Evolutionary conservation across 2,113 vertebrate genomes (phyloP).

Genomic region (Corynorhinus townsendii): DNA sequence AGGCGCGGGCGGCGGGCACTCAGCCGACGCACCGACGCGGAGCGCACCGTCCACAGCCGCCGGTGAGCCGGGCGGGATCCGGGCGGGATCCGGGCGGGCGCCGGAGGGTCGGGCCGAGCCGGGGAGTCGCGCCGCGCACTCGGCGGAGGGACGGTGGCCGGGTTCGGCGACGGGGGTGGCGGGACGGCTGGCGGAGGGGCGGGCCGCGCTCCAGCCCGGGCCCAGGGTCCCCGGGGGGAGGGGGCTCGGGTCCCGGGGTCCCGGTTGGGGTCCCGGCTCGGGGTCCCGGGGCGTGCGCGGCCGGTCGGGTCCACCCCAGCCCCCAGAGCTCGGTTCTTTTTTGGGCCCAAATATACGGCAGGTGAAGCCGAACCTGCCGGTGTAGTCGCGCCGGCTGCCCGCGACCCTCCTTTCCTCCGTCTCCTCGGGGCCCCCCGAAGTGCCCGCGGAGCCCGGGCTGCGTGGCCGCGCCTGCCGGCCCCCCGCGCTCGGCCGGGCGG

Average conservation of each 20-base stretch:
- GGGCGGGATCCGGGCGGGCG: background rate
- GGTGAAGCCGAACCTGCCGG: background rate
- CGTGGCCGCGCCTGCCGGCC: background rate
- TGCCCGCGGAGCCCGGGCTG: background rate
- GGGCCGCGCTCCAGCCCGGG: rapidly evolving
- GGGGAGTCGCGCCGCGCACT: background rate
- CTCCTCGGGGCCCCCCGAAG: background rate
- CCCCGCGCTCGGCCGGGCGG: background rate
- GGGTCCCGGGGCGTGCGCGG: background rate
- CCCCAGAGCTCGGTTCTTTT: background rate
- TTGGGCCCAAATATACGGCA: background rate
- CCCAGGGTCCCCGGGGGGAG: background rate
- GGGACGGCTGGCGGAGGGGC: too few species aligned
- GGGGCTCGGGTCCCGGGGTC: background rate
- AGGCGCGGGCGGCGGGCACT: background rate
- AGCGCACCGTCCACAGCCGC: background rate
- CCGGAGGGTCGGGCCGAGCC: background rate
- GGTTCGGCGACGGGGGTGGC: background rate
- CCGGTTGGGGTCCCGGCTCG: background rate
- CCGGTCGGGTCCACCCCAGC: background rate
- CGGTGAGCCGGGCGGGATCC: background rate
- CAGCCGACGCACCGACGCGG: background rate
- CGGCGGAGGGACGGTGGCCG: rapidly evolving
- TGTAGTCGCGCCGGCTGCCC: background rate
- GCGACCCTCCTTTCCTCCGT: background rate